These are phyloP conservation scores for Rachycentron canadum DNA, from an alignment of 2,797 vertebrate species.

Conservation along the genomic window DNA sequence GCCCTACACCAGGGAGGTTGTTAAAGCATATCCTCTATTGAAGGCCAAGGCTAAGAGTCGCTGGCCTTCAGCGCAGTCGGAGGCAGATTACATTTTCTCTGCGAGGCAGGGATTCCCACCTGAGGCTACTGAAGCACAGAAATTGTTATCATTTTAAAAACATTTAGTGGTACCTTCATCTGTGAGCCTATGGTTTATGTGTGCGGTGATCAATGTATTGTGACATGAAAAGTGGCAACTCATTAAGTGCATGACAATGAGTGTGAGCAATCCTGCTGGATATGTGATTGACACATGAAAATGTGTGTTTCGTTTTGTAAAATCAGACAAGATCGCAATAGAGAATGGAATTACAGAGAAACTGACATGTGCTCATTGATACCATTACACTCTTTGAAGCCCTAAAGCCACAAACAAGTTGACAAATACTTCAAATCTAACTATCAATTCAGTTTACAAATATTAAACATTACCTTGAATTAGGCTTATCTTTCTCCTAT, in stretches of 20 bases:
- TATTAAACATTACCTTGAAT: constrained; percentile 52
- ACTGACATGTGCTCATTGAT: not conserved
- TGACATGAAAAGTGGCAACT: constrained; percentile 52
- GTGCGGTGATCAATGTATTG: constrained; percentile 56
- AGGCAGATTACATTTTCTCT: constrained; percentile 76
- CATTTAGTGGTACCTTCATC: constrained; percentile 58
- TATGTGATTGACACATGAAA: constrained; percentile 20
- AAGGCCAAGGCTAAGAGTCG: constrained; percentile 51
- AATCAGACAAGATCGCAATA: constrained; percentile 29
- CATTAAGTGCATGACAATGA: constrained; percentile 63
- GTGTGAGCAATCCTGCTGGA: constrained; percentile 36
- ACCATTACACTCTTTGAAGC: not conserved
- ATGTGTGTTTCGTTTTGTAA: constrained; percentile 22
- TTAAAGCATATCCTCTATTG: constrained; percentile 56
- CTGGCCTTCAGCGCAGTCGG: constrained; percentile 59
- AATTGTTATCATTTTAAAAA: constrained; percentile 70
- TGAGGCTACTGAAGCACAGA: constrained; percentile 63
- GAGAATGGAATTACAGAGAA: constrained; percentile 23
- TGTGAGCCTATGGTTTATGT: constrained; percentile 46
- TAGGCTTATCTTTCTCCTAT: constrained; percentile 46
- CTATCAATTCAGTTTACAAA: constrained; percentile 46
- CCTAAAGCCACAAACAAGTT: not conserved
- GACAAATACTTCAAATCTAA: constrained; percentile 30
- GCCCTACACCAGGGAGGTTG: constrained; percentile 30
- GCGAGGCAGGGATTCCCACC: constrained; percentile 70